Base-by-base conservation (phyloP, 2,888 invertebrate species). In the Copidosoma aretas region DNA sequence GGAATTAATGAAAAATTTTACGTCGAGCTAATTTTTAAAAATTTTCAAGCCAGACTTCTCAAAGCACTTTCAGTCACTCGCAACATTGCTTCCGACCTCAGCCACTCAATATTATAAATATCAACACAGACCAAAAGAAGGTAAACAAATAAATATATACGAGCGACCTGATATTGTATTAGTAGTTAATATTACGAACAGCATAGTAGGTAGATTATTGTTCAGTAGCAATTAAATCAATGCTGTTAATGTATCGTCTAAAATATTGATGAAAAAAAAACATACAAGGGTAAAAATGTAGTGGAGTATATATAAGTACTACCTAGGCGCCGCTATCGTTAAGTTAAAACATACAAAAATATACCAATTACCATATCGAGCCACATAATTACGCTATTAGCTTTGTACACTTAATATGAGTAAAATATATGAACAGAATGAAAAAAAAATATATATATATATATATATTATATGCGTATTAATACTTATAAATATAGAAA, bases 281-380 rank as follows among this genome's bases (percentile, higher is more conserved):
- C n/a, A n/a, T n/a, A 32, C 32, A 32, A 32, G 32, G 32, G 32
- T 32, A 8, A 32, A 32, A 32, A 32, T 32, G 32, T 5, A 5
- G 8, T 8, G 8, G 32, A 32, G 32, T 32, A 39, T 61, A 57
- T 57, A 61, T 41, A 21, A 56, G 49, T 61, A 54, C 61, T 58
- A 69, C 59, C 61, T 53, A 41, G 62, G 70, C 66, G 60, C 60
- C 60, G 60, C 60, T 56, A 51, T 59, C 53, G 59, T 65, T 69
- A 62, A 53, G 58, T 65, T 69, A 61, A 65, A 46, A 66, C 66
- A 32, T 70, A 70, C 17, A 54, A 54, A 8, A 56, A 24, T 15
- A 71, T 71, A 68, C 71, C 71, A 71, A 71, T 71, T 71, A 71
- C 71, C 71, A 71, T 65, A 67, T 68, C 67, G 68, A 71, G 71